phyloP scores from a whole-genome alignment of 2,797 vertebrate genomes.

The Sebastes cheni region DNA sequence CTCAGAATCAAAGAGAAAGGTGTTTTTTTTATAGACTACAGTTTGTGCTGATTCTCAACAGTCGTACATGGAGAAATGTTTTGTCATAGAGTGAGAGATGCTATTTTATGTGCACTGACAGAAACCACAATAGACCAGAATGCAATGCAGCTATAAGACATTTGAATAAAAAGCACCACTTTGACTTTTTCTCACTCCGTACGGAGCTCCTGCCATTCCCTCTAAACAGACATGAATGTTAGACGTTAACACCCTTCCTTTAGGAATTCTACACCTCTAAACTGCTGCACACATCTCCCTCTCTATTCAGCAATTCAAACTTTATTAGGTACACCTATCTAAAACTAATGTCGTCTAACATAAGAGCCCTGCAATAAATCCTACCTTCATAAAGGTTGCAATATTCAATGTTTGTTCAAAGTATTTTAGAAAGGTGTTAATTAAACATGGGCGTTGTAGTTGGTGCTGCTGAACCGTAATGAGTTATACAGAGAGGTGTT shows the following conservation, averaged over 20 bases:
- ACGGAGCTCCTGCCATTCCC: background rate
- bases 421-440: background rate
- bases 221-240: background rate
- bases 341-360: background rate
- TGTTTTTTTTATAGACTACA: background rate
- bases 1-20: background rate
- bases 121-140: slow-evolving; percentile 11
- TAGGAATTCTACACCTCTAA: background rate
- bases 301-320: background rate
- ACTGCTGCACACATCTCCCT: background rate
- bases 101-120: slow-evolving; percentile 4
- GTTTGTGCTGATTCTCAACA: slow-evolving; percentile 2
- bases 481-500: background rate
- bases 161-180: background rate
- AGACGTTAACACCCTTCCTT: background rate
- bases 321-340: background rate
- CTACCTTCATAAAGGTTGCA: background rate
- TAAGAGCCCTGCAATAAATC: background rate
- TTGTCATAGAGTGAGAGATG: background rate
- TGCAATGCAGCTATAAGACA: background rate
- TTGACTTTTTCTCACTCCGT: background rate
- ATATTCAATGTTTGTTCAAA: background rate
- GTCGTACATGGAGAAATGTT: background rate
- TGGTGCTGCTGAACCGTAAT: background rate
- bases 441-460: background rate